A percentile compares a stretch with the other conserved stretches of the same genome.
These are phyloP conservation scores for Papilio elwesi DNA, from an alignment of 2,888 invertebrate genomes.

Conservation along the genomic window DNA sequence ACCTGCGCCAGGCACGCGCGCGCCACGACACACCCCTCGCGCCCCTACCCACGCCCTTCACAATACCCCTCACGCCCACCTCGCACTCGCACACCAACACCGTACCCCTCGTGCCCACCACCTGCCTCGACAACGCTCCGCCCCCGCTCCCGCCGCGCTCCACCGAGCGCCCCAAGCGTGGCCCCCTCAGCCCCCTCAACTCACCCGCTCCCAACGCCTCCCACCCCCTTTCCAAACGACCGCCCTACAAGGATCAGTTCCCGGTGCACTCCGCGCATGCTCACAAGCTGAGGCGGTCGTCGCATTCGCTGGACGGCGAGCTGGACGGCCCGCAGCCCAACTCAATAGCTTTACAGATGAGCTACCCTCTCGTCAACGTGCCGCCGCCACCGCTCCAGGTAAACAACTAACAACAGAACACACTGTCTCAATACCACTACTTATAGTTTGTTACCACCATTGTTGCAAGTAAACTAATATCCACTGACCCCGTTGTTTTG, in stretches of 20 bases:
- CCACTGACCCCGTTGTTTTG: no score
- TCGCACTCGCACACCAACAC: slow-evolving; percentile 64
- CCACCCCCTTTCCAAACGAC: slow-evolving; percentile 55
- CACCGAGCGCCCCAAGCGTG: slow-evolving; percentile 62
- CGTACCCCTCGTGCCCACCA: slow-evolving; percentile 72
- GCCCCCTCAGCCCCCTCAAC: slow-evolving; percentile 55
- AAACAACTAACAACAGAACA: slow-evolving; percentile 37
- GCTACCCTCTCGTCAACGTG: slow-evolving; percentile 85
- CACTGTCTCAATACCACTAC: no score
- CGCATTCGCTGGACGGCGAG: slow-evolving; percentile 73
- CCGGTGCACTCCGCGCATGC: slow-evolving; percentile 67
- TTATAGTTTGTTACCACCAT: no score
- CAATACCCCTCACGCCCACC: slow-evolving; percentile 64
- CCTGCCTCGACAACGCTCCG: slow-evolving; percentile 71
- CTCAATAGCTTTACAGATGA: slow-evolving; percentile 87
- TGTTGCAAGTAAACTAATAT: no score
- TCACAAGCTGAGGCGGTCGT: slow-evolving; percentile 61
- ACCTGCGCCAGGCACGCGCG: slow-evolving; percentile 65
- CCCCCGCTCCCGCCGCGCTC: slow-evolving; percentile 72
- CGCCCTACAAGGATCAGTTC: slow-evolving; percentile 55
- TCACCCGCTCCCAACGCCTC: slow-evolving; percentile 56
- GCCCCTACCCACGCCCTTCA: slow-evolving; percentile 63
- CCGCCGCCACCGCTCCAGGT: slow-evolving; percentile 80
- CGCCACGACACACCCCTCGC: slow-evolving; percentile 57
- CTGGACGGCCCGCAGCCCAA: slow-evolving; percentile 80